Evolutionary conservation across 2,113 vertebrate species (phyloP), one percentile per base, ranked within the genome.

Genomic region (Forbesichthys papilliferus): DNA sequence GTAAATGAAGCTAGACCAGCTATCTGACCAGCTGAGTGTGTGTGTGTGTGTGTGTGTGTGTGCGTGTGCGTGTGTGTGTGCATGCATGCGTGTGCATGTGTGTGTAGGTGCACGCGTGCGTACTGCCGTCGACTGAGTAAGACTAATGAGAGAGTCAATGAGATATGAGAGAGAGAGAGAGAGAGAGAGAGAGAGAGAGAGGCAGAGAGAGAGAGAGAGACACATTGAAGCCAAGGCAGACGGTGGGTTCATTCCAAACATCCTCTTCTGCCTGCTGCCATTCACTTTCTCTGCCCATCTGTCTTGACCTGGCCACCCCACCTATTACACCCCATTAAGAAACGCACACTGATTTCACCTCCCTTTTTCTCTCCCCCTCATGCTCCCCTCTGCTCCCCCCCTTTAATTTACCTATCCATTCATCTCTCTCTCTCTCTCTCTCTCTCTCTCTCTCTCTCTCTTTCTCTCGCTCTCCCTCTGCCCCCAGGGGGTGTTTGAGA

Each of bases 1-100:
- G 80, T 87, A 86, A 90, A 91, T 83, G 76, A 88, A 89, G 86
- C 79, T 61, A 69, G 74, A 73, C 71, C 16, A 16, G 16, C 16
- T 16, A 69, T 69, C 79, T 71, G 66, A 64, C 60, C 67, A 48
- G 58, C 65, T 20, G 66, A 67, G 51, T 61, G 61, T 71, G 68
- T 73, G 64, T 42, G 53, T 57, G 65, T 20, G 27, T 6, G 55
- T 57, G 55, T 33, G 61, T 49, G 54, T 46, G 63, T 67, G 64
- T 58, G 13, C 16, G 64, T 42, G 53, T 57, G 65, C 10, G 27
- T 6, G 55, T 57, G 55, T 33, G 53, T 53, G 61, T 11, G 27
- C 1, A 20, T 57, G 55, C 16, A 56, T 49, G 54, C 27, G 63
- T 67, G 64, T 52, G 13, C 27, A 3, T 27, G 27, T 27, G 27